Percentiles rank a stretch among this genome's conserved stretches.
Evolutionary conservation across 2,888 invertebrate genomes (phyloP).

Genomic region (Periphyllus acericola): DNA sequence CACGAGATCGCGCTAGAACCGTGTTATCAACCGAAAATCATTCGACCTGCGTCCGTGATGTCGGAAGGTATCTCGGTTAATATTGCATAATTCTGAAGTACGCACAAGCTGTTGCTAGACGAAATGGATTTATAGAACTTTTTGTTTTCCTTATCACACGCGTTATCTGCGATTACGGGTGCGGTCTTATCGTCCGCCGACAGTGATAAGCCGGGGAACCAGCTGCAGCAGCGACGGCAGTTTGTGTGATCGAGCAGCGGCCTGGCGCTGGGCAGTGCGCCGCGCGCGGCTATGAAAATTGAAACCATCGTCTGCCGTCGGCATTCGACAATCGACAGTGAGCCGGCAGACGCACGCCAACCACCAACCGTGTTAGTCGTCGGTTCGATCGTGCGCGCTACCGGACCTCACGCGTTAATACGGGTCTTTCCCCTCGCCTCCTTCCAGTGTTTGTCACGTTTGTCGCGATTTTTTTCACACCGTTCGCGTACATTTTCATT

Average conservation of each 20-base stretch:
- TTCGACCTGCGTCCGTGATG: too few relatives aligned
- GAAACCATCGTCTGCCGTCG: background rate
- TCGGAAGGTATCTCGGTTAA: too few relatives aligned
- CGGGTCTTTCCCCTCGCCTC: background rate
- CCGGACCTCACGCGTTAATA: background rate
- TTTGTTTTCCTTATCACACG: too few relatives aligned
- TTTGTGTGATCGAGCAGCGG: background rate
- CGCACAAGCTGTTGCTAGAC: too few relatives aligned
- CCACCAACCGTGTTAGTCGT: background rate
- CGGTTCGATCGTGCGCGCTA: background rate
- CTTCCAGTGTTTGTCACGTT: background rate
- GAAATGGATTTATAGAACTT: too few relatives aligned
- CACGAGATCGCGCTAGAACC: too few relatives aligned
- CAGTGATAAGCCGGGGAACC: background rate
- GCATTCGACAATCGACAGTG: too few relatives aligned
- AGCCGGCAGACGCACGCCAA: background rate
- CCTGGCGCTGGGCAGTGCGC: background rate
- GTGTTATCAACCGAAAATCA: too few relatives aligned
- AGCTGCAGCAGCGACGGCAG: background rate
- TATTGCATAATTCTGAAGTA: too few relatives aligned
- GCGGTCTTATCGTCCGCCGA: too few relatives aligned
- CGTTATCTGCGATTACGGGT: too few relatives aligned
- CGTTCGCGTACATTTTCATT: background rate
- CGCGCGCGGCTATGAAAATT: background rate
- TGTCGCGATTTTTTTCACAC: too few relatives aligned